These are phyloP conservation scores for Epirrhoe alternata DNA, from an alignment of 2,888 invertebrate genomes.

Conservation along the genomic window DNA sequence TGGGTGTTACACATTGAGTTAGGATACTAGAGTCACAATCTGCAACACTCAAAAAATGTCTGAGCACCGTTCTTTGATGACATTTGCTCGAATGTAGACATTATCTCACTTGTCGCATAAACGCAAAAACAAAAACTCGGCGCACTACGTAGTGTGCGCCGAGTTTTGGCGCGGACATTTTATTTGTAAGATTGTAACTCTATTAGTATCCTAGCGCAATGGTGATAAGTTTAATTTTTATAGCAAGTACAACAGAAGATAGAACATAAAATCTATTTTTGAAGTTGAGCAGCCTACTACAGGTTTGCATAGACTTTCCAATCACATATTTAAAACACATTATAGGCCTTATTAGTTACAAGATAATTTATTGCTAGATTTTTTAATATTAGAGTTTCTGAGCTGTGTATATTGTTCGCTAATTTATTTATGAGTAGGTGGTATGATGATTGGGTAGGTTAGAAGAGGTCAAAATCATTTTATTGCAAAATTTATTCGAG, in stretches of 20 bases:
- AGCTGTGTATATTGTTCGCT: conserved; percentile 73
- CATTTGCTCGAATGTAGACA: too few relatives aligned
- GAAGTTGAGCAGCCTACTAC: conserved; percentile 12
- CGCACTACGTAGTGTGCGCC: too few relatives aligned
- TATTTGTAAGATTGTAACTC: too few relatives aligned
- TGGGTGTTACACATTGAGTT: too few relatives aligned
- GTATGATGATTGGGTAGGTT: conserved; percentile 61
- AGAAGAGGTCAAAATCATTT: conserved; percentile 57
- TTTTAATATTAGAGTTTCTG: conserved; percentile 34
- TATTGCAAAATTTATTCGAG: conserved; percentile 58
- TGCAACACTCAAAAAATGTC: too few relatives aligned
- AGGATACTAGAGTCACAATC: too few relatives aligned
- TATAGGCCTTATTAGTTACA: conserved; percentile 36
- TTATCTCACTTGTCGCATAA: too few relatives aligned
- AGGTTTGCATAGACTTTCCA: conserved; percentile 12
- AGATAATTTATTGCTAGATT: conserved; percentile 36
- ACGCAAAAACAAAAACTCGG: too few relatives aligned
- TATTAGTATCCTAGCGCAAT: too few relatives aligned
- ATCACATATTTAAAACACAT: conserved; percentile 18
- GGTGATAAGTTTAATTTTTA: conserved; percentile 6
- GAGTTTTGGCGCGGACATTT: too few relatives aligned
- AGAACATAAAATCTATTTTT: conserved; percentile 9
- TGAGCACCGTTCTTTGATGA: too few relatives aligned
- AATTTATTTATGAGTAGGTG: conserved; percentile 78
- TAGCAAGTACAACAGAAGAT: conserved; percentile 7